A percentile compares a stretch with the other conserved stretches of the same genome.
Conservation (phyloP, 2,113 vertebrate genomes). For the Gadus macrocephalus region DNA sequence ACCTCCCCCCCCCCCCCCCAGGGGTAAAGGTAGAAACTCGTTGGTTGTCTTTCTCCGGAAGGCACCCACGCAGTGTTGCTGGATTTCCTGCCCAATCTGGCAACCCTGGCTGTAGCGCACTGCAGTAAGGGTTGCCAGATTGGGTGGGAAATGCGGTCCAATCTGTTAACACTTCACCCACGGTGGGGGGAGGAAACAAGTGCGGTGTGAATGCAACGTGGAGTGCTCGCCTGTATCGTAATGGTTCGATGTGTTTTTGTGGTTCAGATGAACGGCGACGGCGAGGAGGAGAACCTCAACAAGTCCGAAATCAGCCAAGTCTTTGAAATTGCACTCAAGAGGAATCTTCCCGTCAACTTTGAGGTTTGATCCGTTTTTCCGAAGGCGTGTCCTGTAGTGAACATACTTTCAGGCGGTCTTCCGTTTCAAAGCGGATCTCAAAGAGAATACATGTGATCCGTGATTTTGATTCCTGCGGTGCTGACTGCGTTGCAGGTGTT, state of each 20-base stretch:
- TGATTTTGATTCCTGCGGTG: conserved; percentile 47
- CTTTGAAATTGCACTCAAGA: conserved; percentile 98
- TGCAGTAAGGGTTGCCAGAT: no score
- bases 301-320: conserved; percentile 99
- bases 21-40: no score
- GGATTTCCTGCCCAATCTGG: no score
- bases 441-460: not conserved
- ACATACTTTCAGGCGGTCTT: no score
- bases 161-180: not conserved
- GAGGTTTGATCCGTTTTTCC: conserved; percentile 73
- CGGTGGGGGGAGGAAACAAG: not conserved
- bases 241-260: conserved; percentile 34
- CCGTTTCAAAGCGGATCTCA: not conserved
- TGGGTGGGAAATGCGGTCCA: no score
- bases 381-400: not conserved
- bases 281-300: conserved; percentile 95
- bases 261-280: conserved; percentile 86
- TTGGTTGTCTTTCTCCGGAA: no score
- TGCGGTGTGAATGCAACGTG: not conserved
- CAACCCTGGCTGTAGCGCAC: no score
- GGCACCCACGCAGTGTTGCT: no score
- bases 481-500: conserved; percentile 83
- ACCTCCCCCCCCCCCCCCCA: no score
- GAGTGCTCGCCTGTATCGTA: not conserved
- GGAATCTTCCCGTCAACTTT: conserved; percentile 97